phyloP scores from a whole-genome alignment of 2,113 vertebrate species.

The Syngnathoides biaculeatus region DNA sequence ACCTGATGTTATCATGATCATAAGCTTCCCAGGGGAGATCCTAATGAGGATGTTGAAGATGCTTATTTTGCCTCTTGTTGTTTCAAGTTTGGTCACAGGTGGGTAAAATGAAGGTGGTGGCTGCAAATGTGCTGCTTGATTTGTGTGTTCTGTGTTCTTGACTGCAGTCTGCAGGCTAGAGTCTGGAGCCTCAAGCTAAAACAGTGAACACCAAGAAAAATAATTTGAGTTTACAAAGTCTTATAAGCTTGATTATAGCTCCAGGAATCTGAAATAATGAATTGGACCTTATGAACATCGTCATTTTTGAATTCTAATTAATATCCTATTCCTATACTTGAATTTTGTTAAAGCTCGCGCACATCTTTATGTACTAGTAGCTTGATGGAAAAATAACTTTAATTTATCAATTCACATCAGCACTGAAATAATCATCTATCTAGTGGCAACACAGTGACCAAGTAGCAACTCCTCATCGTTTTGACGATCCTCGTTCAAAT shows the following conservation, averaged over 20 bases:
- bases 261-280: background rate
- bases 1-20: constrained; percentile 89
- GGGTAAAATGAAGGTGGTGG: constrained; percentile 26
- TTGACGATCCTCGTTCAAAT: too few relatives aligned
- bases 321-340: background rate
- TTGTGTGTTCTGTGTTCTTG: constrained; percentile 10
- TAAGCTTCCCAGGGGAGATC: constrained; percentile 93
- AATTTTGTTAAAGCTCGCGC: background rate
- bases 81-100: constrained; percentile 99
- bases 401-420: background rate
- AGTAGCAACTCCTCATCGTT: too few relatives aligned
- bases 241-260: background rate
- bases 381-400: background rate
- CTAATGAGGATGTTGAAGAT: constrained; percentile 99
- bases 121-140: constrained; percentile 30
- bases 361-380: background rate
- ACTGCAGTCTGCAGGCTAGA: background rate
- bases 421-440: background rate
- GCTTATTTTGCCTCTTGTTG: constrained; percentile 95
- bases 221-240: background rate
- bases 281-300: background rate
- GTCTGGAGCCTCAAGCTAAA: background rate
- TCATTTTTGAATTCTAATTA: background rate
- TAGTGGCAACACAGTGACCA: background rate
- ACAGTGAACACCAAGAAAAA: background rate